Percentiles rank a stretch among this genome's conserved stretches.
Conservation (phyloP, 2,113 vertebrate genomes). For the Ochotona princeps region DNA sequence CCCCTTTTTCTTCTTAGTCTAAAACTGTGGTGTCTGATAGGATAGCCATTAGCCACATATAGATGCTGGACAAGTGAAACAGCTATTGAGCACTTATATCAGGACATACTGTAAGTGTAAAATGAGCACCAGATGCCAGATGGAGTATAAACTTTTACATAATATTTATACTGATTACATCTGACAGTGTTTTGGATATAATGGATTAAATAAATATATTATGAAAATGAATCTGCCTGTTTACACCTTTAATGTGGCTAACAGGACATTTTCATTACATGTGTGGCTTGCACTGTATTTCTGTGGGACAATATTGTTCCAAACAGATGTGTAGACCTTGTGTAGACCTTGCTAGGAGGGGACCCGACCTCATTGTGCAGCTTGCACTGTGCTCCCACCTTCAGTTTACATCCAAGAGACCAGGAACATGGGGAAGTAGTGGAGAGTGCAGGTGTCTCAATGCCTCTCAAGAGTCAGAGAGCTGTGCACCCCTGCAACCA, state of each 20-base stretch:
- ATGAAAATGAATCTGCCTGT: background rate
- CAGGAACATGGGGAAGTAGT: background rate
- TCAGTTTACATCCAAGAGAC: background rate
- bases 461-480: background rate
- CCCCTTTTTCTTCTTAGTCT: background rate
- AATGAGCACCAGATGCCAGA: background rate
- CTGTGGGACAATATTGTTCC: background rate
- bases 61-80: background rate
- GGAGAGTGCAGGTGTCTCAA: background rate
- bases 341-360: background rate
- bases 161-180: background rate
- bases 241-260: background rate
- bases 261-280: background rate
- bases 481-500: too few species aligned
- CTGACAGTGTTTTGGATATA: background rate
- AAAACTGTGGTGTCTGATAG: background rate
- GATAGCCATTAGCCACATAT: background rate
- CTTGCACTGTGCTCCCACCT: accelerated
- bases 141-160: background rate
- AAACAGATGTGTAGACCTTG: background rate
- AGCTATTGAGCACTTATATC: background rate
- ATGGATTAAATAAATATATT: background rate
- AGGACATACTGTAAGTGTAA: background rate
- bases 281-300: background rate
- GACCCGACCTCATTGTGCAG: background rate